Evolutionary conservation across 1,140 invertebrate species (phyloP).

Genomic region (Bombus terrestris): DNA sequence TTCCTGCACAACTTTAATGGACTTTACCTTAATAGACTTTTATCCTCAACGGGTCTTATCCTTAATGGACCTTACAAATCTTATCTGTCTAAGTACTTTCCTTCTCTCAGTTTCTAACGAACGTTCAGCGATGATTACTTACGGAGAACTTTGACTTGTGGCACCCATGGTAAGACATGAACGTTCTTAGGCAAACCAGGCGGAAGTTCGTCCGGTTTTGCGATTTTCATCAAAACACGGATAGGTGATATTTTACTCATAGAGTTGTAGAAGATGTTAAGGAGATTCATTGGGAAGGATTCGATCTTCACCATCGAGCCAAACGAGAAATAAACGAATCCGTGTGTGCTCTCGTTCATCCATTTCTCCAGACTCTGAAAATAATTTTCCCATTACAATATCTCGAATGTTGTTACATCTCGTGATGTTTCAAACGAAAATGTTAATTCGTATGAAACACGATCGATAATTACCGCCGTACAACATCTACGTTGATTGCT

Average conservation of each 20-base stretch:
- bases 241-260: constrained; percentile 81
- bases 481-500: too few species aligned
- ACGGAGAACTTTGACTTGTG: constrained; percentile 58
- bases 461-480: too few species aligned
- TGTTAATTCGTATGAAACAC: too few species aligned
- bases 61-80: background rate
- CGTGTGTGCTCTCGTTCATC: constrained; percentile 86
- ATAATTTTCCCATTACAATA: background rate
- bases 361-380: constrained; percentile 86
- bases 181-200: constrained; percentile 63
- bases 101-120: too few species aligned
- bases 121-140: background rate
- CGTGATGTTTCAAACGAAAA: too few species aligned
- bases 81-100: background rate
- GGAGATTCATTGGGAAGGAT: constrained; percentile 84
- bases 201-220: constrained; percentile 57
- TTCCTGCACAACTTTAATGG: background rate
- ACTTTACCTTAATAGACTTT: background rate
- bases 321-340: constrained; percentile 88
- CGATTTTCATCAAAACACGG: constrained; percentile 70
- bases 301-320: constrained; percentile 87
- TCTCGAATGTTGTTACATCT: background rate
- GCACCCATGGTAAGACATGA: constrained; percentile 33
- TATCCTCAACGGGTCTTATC: background rate
- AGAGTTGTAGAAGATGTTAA: constrained; percentile 84